Evolutionary conservation across 2,888 invertebrate species (phyloP), one percentile per base, ranked within the genome.

Genomic region (Tinea pellionella): DNA sequence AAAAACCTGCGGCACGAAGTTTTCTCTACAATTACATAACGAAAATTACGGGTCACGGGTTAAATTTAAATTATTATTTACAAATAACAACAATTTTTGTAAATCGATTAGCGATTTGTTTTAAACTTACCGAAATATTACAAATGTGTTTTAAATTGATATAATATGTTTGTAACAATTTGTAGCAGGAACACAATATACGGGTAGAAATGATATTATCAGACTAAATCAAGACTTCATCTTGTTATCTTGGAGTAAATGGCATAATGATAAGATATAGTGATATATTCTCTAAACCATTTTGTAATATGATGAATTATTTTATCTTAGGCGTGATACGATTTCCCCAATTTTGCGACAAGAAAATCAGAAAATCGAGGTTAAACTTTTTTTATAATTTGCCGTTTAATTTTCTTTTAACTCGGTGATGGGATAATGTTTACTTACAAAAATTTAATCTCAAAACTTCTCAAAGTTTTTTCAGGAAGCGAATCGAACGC

Each of bases 381-480:
- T 37, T 37, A 37, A 37, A 37, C n/a, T 24, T 12, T 12, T 37
- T 6, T 37, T 6, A 37, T 6, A 37, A 6, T 6, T 37, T 37
- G 1, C 2, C 2, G 9, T 6, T 6, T 37, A 24, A 37, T 37
- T 37, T 37, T 37, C 37, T 6, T 37, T 37, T 6, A 37, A 37
- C 9, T 12, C n/a, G 2, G 37, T 9, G 30, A 37, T 12, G 3
- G 9, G 9, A 37, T 37, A n/a, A 2, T 6, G 37, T 37, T 47
- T 29, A 61, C 71, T 71, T 63, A 74, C 74, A 68, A 63, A n/a
- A 63, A 60, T 19, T 62, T 59, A 64, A 68, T 68, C 62, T 67
- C 66, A 73, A 47, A 66, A 63, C 47, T 62, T 61, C 56, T 74
- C 65, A 62, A 68, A 60, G 12, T 72, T 67, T 51, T 68, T 68